phyloP scores from a whole-genome alignment of 1,140 invertebrate genomes.

The Meloidogyne chitwoodi region DNA sequence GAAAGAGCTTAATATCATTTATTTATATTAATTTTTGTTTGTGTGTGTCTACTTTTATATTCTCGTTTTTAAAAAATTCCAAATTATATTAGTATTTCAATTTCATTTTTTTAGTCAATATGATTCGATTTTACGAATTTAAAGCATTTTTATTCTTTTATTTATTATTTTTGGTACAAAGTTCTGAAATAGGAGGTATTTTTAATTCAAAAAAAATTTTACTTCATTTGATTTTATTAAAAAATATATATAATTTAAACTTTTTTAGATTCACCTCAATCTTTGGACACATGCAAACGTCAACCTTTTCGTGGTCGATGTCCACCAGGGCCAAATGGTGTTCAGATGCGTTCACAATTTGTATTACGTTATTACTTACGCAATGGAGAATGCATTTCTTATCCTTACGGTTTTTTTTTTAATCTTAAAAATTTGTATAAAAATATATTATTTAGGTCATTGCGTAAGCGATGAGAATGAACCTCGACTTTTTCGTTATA shows the following conservation, averaged over 20 bases:
- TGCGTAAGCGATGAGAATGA: constrained; percentile 55
- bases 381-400: constrained; percentile 58
- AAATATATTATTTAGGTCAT: constrained; percentile 46
- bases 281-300: constrained; percentile 58
- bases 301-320: constrained; percentile 58
- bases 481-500: constrained; percentile 57
- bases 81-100: no score
- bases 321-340: constrained; percentile 38
- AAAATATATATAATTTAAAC: no score
- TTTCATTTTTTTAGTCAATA: no score
- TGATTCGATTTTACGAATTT: neutral
- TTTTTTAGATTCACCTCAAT: constrained; percentile 1
- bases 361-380: constrained; percentile 56
- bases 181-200: neutral
- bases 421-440: neutral
- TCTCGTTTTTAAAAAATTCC: no score
- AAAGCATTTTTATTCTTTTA: neutral
- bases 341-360: constrained; percentile 55
- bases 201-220: no score
- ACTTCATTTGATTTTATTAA: no score
- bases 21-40: no score
- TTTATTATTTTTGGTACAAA: neutral
- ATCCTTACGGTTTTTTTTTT: constrained; percentile 50
- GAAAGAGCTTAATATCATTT: no score
- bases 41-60: no score